phyloP scores from a whole-genome alignment of 2,888 invertebrate species.

The Aproaerema taeniolella region DNA sequence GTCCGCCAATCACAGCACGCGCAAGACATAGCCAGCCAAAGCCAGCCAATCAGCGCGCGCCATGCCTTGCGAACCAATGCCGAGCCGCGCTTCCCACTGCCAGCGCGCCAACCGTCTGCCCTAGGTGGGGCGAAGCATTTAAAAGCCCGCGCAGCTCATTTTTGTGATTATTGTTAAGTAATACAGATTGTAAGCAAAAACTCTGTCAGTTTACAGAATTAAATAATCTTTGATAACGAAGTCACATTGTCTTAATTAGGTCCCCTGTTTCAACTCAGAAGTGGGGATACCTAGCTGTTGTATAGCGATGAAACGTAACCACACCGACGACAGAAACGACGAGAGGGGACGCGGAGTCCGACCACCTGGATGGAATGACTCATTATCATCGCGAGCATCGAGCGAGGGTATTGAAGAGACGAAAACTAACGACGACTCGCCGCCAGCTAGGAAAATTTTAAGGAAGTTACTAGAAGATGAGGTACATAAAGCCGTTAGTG shows the following conservation, averaged over 20 bases:
- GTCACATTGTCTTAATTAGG: background rate
- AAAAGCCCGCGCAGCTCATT: background rate
- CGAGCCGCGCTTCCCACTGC: background rate
- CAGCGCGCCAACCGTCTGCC: background rate
- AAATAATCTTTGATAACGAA: background rate
- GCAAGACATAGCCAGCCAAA: background rate
- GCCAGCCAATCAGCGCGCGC: slow-evolving; percentile 1
- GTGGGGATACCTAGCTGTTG: background rate
- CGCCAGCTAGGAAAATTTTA: slow-evolving; percentile 11
- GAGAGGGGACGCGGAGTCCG: background rate
- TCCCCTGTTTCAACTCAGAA: background rate
- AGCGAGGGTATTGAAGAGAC: no score
- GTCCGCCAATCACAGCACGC: background rate
- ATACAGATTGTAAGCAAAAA: background rate
- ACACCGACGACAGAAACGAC: background rate
- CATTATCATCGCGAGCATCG: background rate
- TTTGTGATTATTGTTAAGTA: background rate
- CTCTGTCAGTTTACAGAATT: background rate
- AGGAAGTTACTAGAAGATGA: slow-evolving; percentile 2
- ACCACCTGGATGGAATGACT: background rate
- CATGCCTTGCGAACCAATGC: no score
- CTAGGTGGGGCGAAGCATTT: background rate
- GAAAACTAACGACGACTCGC: no score
- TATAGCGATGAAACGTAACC: background rate
- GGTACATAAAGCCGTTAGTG: slow-evolving; percentile 6